These are phyloP conservation scores for Corythornis vintsioides DNA, from an alignment of 2,113 vertebrate genomes.

Conservation along the genomic window DNA sequence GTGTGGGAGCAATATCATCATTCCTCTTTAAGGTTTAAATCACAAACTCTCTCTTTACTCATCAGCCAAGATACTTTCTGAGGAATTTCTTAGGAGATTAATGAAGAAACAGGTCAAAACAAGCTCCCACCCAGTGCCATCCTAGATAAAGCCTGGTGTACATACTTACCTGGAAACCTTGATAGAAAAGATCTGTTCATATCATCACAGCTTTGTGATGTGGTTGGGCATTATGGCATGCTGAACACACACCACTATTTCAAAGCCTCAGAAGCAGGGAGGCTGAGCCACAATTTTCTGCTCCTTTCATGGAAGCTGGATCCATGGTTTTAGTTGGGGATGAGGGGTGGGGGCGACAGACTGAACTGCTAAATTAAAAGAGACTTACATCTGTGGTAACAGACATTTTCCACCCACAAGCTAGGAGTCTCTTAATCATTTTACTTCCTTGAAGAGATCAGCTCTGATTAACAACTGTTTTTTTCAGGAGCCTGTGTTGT, in stretches of 20 bases:
- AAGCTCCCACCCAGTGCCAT: neutral
- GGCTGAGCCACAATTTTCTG: neutral
- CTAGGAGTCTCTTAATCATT: neutral
- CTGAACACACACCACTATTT: neutral
- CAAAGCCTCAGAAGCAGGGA: neutral
- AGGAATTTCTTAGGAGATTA: neutral
- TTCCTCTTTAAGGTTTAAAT: neutral
- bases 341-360: neutral
- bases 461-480: neutral
- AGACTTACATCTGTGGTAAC: neutral
- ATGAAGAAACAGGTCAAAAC: slow-evolving; percentile 11
- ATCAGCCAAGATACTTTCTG: neutral
- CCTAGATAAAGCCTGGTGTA: neutral
- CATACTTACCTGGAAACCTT: neutral
- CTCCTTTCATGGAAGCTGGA: neutral
- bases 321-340: neutral
- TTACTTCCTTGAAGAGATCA: neutral
- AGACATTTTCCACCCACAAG: neutral
- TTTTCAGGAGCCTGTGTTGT: neutral
- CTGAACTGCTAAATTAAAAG: neutral
- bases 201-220: neutral
- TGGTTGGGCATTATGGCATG: neutral
- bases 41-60: neutral
- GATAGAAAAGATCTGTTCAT: neutral
- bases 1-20: neutral